Evolutionary conservation across 2,797 vertebrate species (phyloP).

Genomic region (Adelosebastes latens): DNA sequence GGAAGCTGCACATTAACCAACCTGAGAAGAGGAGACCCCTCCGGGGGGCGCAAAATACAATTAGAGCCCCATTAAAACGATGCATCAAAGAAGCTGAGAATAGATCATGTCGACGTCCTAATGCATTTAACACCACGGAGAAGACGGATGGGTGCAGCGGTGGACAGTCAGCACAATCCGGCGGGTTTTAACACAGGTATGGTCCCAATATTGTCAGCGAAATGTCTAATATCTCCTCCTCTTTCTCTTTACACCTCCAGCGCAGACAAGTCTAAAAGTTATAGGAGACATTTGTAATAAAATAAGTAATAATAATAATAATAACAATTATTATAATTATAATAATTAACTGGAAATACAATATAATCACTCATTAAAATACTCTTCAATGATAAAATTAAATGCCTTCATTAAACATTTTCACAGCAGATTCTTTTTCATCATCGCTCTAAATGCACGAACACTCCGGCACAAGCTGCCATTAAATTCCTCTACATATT

Average conservation of each 20-base stretch:
- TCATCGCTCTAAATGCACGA: background rate
- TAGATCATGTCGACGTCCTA: constrained; percentile 40
- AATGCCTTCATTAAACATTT: background rate
- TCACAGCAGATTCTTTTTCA: background rate
- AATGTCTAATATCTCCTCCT: background rate
- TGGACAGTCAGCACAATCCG: background rate
- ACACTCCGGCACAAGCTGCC: background rate
- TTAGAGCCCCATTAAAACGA: constrained; percentile 63
- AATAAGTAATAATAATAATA: background rate
- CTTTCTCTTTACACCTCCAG: background rate
- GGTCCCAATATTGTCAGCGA: background rate
- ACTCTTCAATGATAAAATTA: background rate
- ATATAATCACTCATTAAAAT: background rate
- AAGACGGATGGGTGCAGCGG: constrained; percentile 10
- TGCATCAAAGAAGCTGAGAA: constrained; percentile 59
- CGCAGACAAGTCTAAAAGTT: constrained; percentile 12
- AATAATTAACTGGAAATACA: background rate
- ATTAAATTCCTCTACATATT: background rate
- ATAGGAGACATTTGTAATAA: background rate
- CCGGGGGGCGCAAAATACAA: constrained; percentile 49
- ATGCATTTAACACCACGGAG: constrained; percentile 40
- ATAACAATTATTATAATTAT: background rate
- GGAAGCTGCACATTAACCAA: constrained; percentile 51
- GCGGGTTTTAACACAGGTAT: background rate
- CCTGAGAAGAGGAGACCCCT: constrained; percentile 55